phyloP scores from a whole-genome alignment of 1,140 invertebrate genomes.

The Lordiphosa clarofinis region DNA sequence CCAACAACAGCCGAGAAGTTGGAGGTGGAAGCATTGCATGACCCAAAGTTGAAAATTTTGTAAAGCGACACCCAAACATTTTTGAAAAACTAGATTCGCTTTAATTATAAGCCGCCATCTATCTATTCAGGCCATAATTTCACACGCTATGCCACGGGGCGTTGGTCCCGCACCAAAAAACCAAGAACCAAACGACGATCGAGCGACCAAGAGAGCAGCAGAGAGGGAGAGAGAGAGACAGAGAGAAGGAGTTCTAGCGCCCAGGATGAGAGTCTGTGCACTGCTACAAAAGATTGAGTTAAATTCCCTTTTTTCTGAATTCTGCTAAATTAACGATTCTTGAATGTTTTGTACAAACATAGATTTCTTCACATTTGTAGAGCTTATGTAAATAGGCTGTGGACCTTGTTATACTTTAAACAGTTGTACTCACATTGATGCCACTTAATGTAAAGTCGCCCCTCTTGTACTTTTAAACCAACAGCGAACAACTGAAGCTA shows the following conservation, averaged over 20 bases:
- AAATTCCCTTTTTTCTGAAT: no score
- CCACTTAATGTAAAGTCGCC: no score
- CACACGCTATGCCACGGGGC: constrained; percentile 22
- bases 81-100: constrained; percentile 23
- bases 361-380: no score
- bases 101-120: constrained; percentile 14
- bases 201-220: not conserved
- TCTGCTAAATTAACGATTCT: no score
- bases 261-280: not conserved
- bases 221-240: not conserved
- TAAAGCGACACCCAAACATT: constrained; percentile 2
- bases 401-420: no score
- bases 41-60: constrained; percentile 15
- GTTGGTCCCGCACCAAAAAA: not conserved
- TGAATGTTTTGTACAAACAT: no score
- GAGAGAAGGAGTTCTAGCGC: not conserved
- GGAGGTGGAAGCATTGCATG: constrained; percentile 13
- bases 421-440: no score
- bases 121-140: constrained; percentile 21
- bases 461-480: no score
- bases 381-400: no score
- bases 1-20: constrained; percentile 13
- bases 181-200: not conserved
- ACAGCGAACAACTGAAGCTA: no score
- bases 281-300: not conserved